A percentile compares a stretch with the other conserved stretches of the same genome.
Conservation (phyloP, 2,888 invertebrate genomes). For the Eulithis testata region DNA sequence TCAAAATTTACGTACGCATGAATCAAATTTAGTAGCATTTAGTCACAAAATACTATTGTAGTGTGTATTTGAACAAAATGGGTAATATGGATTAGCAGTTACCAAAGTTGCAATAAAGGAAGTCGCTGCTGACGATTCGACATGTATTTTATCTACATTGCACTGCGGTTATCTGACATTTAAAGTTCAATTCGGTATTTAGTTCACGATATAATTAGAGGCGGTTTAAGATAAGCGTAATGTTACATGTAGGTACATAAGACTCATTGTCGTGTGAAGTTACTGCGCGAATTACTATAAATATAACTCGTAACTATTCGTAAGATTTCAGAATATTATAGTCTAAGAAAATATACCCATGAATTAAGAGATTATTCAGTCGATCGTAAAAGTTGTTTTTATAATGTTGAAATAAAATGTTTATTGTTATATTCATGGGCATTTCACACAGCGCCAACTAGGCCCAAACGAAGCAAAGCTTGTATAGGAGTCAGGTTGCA, state of each 20-base stretch:
- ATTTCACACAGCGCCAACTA: too few species aligned
- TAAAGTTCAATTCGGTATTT: conserved; percentile 44
- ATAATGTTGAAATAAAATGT: too few species aligned
- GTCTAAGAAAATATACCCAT: too few species aligned
- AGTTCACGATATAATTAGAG: conserved; percentile 41
- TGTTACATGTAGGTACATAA: conserved; percentile 11
- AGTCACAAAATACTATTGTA: too few species aligned
- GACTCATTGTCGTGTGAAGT: conserved; percentile 13
- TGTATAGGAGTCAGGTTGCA: too few species aligned
- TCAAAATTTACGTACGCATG: too few species aligned
- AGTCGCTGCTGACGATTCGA: conserved; percentile 23
- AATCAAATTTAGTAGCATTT: too few species aligned
- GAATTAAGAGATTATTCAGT: too few species aligned
- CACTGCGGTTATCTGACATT: conserved; percentile 39
- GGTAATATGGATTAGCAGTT: background rate
- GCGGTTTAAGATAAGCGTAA: conserved; percentile 34
- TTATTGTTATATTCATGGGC: too few species aligned
- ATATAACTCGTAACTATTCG: background rate
- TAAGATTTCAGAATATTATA: too few species aligned
- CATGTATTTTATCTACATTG: conserved; percentile 32
- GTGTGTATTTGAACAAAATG: background rate
- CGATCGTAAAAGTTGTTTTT: too few species aligned
- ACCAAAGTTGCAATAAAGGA: conserved; percentile 25
- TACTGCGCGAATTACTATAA: background rate
- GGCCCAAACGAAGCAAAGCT: too few species aligned